Evolutionary conservation across 30 jellyfish, hydroid and myxozoan species (phyloP).

Genomic region (Pseudorhiza aurosa): DNA sequence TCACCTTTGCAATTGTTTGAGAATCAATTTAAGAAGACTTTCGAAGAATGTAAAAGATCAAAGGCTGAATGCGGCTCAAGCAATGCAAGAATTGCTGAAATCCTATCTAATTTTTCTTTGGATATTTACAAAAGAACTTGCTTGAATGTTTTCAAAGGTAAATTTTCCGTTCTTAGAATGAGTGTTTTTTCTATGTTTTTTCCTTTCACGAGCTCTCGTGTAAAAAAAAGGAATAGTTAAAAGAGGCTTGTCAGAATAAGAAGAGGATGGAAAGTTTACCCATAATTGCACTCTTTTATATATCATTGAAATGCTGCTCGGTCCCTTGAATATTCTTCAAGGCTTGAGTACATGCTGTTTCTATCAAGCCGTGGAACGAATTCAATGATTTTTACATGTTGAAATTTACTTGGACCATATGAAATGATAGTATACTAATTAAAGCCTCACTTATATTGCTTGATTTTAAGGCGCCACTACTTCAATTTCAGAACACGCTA

Average conservation of each 20-base stretch:
- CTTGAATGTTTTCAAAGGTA: slow-evolving; percentile 60
- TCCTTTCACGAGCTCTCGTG: not conserved
- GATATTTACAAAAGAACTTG: slow-evolving; percentile 53
- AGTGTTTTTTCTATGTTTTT: not conserved
- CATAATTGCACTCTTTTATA: not conserved
- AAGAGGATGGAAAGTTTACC: not conserved
- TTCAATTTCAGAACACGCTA: slow-evolving; percentile 39
- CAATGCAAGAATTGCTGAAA: slow-evolving; percentile 63
- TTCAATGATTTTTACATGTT: no score
- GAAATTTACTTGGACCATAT: not conserved
- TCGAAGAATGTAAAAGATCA: slow-evolving; percentile 31
- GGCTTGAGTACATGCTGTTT: not conserved
- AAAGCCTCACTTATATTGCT: not conserved
- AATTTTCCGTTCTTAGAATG: not conserved
- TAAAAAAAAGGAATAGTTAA: no score
- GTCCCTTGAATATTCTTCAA: not conserved
- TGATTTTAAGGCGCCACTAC: not conserved
- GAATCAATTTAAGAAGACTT: slow-evolving; percentile 46
- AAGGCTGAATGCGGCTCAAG: slow-evolving; percentile 58
- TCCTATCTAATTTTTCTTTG: slow-evolving; percentile 35
- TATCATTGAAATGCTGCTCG: not conserved
- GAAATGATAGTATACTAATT: not conserved
- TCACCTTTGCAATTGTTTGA: slow-evolving; percentile 49
- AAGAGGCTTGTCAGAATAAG: no score
- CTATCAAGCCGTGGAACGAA: no score